Evolutionary conservation across 2,113 vertebrate species (phyloP).

Genomic region (Stegastes partitus): DNA sequence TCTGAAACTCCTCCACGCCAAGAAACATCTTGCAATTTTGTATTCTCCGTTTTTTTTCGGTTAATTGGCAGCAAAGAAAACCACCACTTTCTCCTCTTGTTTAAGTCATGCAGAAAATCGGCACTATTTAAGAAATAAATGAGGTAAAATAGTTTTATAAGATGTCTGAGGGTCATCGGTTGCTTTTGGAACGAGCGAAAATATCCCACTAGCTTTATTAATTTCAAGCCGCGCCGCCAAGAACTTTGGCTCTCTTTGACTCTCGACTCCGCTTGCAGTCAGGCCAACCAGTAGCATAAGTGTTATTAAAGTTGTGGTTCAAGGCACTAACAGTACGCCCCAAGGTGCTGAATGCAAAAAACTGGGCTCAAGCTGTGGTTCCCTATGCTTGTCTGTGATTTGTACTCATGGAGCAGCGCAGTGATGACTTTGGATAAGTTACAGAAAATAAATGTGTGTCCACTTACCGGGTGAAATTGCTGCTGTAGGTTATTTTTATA

Average conservation of each 20-base stretch:
- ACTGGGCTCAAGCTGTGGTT: conserved; percentile 16
- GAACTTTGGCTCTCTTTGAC: conserved; percentile 15
- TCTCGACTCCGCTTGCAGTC: conserved; percentile 1
- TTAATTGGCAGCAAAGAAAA: conserved; percentile 5
- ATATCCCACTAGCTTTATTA: conserved; percentile 20
- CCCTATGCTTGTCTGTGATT: conserved; percentile 4
- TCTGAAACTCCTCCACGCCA: not conserved
- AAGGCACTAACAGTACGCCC: not conserved
- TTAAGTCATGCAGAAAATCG: conserved; percentile 18
- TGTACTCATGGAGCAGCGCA: not conserved
- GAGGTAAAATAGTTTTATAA: conserved; percentile 8
- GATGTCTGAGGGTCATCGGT: conserved; percentile 15
- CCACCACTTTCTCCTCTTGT: not conserved
- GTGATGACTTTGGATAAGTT: not conserved
- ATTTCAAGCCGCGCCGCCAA: conserved; percentile 15
- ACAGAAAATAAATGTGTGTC: not conserved
- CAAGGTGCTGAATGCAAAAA: conserved; percentile 5
- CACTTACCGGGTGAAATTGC: not conserved
- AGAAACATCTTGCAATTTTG: conserved; percentile 8
- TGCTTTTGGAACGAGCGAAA: conserved; percentile 32
- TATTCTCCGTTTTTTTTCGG: conserved; percentile 5
- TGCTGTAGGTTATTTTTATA: not conserved
- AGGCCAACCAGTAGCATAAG: conserved; percentile 21
- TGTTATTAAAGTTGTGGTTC: conserved; percentile 17
- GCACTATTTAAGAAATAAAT: conserved; percentile 29